Evolutionary conservation across 2,888 invertebrate genomes (phyloP), one percentile per base, ranked within the genome.

Genomic region (Tenthredo scrophulariae): DNA sequence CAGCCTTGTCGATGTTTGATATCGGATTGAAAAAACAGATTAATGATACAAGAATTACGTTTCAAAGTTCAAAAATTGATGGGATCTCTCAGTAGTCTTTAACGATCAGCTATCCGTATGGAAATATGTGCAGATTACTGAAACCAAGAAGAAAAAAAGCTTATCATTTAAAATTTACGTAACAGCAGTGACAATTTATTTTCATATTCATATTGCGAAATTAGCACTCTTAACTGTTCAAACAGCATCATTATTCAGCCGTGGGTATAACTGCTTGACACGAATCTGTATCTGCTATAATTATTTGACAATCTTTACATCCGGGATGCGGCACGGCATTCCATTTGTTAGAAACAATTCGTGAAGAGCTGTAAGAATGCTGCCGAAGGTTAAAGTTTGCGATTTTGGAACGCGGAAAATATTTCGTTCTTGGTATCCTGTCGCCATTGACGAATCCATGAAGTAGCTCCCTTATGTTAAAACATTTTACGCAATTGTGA

Each of bases 51-150:
- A 22, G 43, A 43, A 43, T 43, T 10, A 43, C 74, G 43, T 43
- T 10, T 43, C 1, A 43, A 74, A 74, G 74, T 43, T 43, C 43
- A 74, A 40, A 26, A 74, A 43, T 26, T 74, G 74, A 13, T 43
- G 70, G 70, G 5, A 40, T 4, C 33, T 33, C 26, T 67, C 29
- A 67, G 33, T 67, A 67, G 43, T 1, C 43, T 46, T 22, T 43
- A 22, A 40, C 10, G 22, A 43, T 40, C 74, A 33, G 26, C 33
- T 33, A 18, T 26, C 29, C 33, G 33, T 67, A 67, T 33, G 67
- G 33, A 33, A 67, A 67, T 67, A 33, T 67, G 29, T 67, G 33
- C 67, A 74, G 72, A 74, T 74, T 74, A 43, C 43, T 6, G 13
- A n/a, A 22, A 74, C 43, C 7, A 22, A 40, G 40, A 43, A 74